Percentiles rank a stretch among this genome's conserved stretches.
Evolutionary conservation across 2,797 vertebrate species (phyloP).

Genomic region (Tokudaia muenninki): DNA sequence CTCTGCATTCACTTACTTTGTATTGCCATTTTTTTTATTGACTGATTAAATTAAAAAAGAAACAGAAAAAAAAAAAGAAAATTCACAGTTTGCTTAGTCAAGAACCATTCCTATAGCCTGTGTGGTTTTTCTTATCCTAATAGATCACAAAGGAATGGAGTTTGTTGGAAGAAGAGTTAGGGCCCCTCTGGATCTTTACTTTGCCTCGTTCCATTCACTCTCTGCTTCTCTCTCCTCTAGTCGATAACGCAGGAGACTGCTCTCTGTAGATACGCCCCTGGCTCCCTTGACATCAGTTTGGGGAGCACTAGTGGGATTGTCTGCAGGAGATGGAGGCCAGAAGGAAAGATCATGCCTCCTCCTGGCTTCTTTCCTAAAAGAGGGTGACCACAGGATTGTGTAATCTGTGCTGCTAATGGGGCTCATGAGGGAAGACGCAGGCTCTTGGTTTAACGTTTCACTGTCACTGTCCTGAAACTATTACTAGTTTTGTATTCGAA

Average conservation of each 20-base stretch:
- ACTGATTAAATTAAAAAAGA: not conserved
- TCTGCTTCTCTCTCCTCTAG: not conserved
- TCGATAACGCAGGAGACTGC: not conserved
- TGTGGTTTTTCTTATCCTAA: not conserved
- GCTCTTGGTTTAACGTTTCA: not conserved
- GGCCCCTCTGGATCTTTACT: not conserved
- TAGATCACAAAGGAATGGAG: not conserved
- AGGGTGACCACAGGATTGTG: not conserved
- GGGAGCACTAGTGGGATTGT: too few species aligned
- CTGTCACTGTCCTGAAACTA: not conserved
- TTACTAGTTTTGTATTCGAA: not conserved
- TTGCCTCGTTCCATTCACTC: not conserved
- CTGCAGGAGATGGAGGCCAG: not conserved
- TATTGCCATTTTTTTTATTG: constrained; percentile 17
- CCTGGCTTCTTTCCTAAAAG: not conserved
- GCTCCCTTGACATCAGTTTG: not conserved
- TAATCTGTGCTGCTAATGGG: not conserved
- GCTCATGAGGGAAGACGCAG: not conserved
- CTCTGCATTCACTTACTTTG: not conserved
- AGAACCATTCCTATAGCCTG: not conserved
- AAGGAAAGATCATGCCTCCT: not conserved
- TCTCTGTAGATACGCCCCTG: not conserved
- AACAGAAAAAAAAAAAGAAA: not conserved
- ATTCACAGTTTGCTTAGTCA: not conserved
- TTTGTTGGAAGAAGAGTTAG: not conserved